Conservation (phyloP, 2,797 vertebrate genomes). For the Rhabdomys pumilio region DNA sequence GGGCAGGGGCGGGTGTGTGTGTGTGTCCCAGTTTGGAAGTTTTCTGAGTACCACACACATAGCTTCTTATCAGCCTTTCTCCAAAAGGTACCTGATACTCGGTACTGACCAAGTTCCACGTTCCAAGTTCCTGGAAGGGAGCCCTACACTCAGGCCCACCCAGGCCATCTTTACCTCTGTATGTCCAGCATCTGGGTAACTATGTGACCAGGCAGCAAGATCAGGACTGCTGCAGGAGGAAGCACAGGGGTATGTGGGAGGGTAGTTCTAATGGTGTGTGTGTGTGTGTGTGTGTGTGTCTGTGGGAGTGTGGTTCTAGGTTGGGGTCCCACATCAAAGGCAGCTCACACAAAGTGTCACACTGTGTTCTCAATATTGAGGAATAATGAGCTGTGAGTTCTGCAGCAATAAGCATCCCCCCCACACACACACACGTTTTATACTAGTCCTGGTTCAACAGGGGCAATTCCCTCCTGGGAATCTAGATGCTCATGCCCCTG, state of each 20-base stretch:
- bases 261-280: too few species aligned
- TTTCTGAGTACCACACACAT: neutral
- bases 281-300: too few species aligned
- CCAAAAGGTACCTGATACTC: too few species aligned
- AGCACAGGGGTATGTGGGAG: too few species aligned
- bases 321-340: accelerated
- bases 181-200: too few species aligned
- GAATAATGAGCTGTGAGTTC: neutral
- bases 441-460: neutral
- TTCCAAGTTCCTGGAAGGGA: neutral
- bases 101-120: neutral
- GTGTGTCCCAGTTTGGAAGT: neutral
- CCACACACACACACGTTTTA: neutral
- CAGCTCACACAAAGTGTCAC: neutral
- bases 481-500: too few species aligned
- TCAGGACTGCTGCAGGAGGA: too few species aligned
- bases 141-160: neutral
- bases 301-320: neutral
- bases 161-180: neutral
- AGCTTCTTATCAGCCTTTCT: too few species aligned
- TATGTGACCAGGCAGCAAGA: neutral
- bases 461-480: neutral
- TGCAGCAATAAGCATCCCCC: accelerated
- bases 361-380: neutral
- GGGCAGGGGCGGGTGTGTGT: too few species aligned